Percentiles rank a stretch among this genome's conserved stretches.
Evolutionary conservation across 2,888 invertebrate species (phyloP).

Genomic region (Euplagia quadripunctaria): DNA sequence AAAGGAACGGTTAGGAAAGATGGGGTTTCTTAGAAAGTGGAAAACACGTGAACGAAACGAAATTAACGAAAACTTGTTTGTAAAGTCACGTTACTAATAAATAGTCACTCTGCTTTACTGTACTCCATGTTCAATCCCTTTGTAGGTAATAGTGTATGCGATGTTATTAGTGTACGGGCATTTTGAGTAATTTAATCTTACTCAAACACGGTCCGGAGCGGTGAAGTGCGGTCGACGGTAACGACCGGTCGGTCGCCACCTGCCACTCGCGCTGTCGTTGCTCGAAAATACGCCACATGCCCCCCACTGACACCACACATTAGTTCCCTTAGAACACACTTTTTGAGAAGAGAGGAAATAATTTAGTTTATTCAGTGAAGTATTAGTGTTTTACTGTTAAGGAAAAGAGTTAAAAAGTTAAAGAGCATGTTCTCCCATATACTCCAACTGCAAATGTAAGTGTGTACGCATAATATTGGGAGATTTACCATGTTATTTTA

Average conservation of each 20-base stretch:
- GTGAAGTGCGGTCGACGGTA: constrained; percentile 51
- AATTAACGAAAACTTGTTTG: constrained; percentile 23
- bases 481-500: too few species aligned
- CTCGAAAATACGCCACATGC: constrained; percentile 53
- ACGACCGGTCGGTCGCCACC: constrained; percentile 39
- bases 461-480: too few species aligned
- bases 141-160: constrained; percentile 46
- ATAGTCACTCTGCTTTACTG: constrained; percentile 34
- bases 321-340: constrained; percentile 51
- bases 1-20: too few species aligned
- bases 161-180: constrained; percentile 62
- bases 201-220: constrained; percentile 56
- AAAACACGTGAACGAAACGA: too few species aligned
- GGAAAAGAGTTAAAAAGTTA: constrained; percentile 47
- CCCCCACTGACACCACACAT: constrained; percentile 47
- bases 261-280: constrained; percentile 12
- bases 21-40: too few species aligned
- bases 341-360: constrained; percentile 52
- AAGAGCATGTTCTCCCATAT: constrained; percentile 17
- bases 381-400: constrained; percentile 45
- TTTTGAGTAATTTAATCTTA: constrained; percentile 76
- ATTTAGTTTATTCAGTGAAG: constrained; percentile 54
- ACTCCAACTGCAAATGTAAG: too few species aligned
- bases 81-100: constrained; percentile 54
- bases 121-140: constrained; percentile 45